Percentiles rank a stretch among this genome's conserved stretches.
Evolutionary conservation across 2,888 invertebrate genomes (phyloP).

Genomic region (Rhagophthalmus giganteus): DNA sequence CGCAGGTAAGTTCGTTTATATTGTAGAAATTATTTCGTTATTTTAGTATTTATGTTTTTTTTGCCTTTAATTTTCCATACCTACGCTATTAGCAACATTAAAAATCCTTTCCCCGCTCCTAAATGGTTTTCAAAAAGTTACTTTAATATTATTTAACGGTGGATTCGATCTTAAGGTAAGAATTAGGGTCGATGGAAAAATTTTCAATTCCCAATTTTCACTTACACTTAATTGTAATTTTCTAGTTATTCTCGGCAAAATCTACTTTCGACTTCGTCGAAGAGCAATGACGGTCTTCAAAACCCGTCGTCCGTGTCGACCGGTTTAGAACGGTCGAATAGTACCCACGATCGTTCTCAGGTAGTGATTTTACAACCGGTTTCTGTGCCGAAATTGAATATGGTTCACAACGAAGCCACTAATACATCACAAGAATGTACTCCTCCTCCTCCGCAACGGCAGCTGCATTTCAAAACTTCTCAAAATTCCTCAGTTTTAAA

Average conservation of each 20-base stretch:
- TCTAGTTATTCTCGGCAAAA: constrained; percentile 86
- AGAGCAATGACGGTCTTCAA: constrained; percentile 69
- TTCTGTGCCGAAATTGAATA: constrained; percentile 39
- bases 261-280: constrained; percentile 74
- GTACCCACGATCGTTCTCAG: constrained; percentile 50
- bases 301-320: constrained; percentile 56
- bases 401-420: constrained; percentile 42
- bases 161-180: neutral
- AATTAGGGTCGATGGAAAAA: no score
- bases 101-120: neutral
- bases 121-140: neutral
- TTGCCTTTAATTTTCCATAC: constrained; percentile 26
- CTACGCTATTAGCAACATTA: neutral
- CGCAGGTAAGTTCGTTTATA: constrained; percentile 68
- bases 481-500: constrained; percentile 19
- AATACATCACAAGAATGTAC: constrained; percentile 46
- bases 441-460: constrained; percentile 21
- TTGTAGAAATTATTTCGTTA: constrained; percentile 22
- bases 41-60: constrained; percentile 24
- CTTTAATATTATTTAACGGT: neutral
- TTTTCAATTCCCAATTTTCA: neutral
- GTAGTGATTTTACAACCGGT: constrained; percentile 38
- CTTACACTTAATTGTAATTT: constrained; percentile 23
- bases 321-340: constrained; percentile 62
- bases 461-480: constrained; percentile 27